A percentile compares a stretch with the other conserved stretches of the same genome.
phyloP scores from a whole-genome alignment of 2,888 invertebrate species.

The Scaptomyza caliginosa region DNA sequence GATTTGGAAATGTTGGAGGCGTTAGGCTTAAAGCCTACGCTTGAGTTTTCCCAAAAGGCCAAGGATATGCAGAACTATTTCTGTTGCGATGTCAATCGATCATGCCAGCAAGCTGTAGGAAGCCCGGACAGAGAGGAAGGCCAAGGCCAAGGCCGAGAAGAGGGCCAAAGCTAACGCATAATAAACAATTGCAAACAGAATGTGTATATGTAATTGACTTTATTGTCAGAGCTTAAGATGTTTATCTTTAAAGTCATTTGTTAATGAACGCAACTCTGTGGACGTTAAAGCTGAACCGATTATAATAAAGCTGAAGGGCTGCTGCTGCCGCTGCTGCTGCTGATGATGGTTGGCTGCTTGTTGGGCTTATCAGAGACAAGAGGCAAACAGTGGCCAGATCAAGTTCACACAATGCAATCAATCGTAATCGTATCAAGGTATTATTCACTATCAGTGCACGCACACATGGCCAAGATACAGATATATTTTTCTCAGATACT shows the following conservation, averaged over 20 bases:
- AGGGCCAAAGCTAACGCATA: background rate
- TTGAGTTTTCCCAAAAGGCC: background rate
- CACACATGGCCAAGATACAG: conserved; percentile 31
- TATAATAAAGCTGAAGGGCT: background rate
- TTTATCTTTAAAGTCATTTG: no score
- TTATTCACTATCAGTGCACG: conserved; percentile 33
- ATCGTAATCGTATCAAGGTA: conserved; percentile 33
- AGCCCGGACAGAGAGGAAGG: background rate
- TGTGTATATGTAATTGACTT: background rate
- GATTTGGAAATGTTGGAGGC: background rate
- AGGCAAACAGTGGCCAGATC: conserved; percentile 25
- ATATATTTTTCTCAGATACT: conserved; percentile 52
- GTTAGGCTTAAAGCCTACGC: background rate
- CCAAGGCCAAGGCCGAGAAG: background rate
- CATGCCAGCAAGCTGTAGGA: background rate
- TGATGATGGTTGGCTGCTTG: background rate
- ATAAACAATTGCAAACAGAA: background rate
- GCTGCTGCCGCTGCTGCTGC: no score
- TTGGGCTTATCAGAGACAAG: conserved; percentile 13
- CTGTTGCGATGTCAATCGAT: background rate
- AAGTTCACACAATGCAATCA: conserved; percentile 14
- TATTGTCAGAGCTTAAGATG: no score
- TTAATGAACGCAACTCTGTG: no score
- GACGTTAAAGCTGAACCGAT: no score
- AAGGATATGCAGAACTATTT: background rate